These are phyloP conservation scores for Synanthedon andrenaeformis DNA, from an alignment of 2,888 invertebrate genomes.

Conservation along the genomic window DNA sequence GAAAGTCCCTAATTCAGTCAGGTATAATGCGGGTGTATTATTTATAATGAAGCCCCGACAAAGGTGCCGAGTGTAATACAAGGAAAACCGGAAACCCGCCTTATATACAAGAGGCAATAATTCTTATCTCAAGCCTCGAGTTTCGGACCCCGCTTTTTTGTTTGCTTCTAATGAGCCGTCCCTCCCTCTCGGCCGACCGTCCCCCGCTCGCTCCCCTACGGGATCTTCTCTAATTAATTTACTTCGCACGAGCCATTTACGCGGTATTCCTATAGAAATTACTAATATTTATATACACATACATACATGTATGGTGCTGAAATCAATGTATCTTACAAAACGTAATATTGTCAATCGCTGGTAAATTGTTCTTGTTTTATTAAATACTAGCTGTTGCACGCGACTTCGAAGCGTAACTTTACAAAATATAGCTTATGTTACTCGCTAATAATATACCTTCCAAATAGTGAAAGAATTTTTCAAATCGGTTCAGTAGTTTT, in stretches of 20 bases:
- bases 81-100: background rate
- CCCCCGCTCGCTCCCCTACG: background rate
- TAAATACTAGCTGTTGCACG: too few relatives aligned
- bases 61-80: background rate
- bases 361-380: too few relatives aligned
- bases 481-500: too few relatives aligned
- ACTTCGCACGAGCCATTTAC: conserved; percentile 13
- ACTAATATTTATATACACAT: background rate
- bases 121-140: conserved; percentile 9
- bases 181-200: background rate
- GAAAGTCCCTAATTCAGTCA: too few relatives aligned
- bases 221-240: conserved; percentile 11
- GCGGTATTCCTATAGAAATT: conserved; percentile 4
- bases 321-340: too few relatives aligned
- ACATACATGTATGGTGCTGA: background rate
- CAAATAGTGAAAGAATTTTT: too few relatives aligned
- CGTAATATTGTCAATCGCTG: too few relatives aligned
- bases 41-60: background rate
- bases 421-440: too few relatives aligned
- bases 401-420: too few relatives aligned
- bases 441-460: too few relatives aligned
- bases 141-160: conserved; percentile 9
- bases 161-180: conserved; percentile 9
- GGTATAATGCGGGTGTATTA: background rate
- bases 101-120: conserved; percentile 5